phyloP scores from a whole-genome alignment of 2,888 invertebrate species.

The Calameuta pallipes region DNA sequence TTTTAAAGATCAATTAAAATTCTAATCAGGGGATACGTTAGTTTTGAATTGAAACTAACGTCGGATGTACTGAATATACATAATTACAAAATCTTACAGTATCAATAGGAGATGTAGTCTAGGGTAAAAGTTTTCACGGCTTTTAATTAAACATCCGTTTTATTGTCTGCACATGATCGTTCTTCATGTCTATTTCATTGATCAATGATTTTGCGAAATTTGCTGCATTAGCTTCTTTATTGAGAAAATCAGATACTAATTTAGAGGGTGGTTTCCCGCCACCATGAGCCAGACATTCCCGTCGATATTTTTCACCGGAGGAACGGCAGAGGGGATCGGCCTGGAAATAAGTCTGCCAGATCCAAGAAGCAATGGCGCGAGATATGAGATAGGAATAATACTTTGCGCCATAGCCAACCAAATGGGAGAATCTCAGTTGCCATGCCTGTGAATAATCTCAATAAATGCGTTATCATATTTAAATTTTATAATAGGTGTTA shows the following conservation, averaged over 20 bases:
- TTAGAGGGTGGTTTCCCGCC: conserved; percentile 86
- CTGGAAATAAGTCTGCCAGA: conserved; percentile 91
- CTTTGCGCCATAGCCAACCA: conserved; percentile 98
- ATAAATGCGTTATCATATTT: neutral
- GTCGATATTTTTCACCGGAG: conserved; percentile 84
- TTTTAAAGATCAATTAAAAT: too few relatives aligned
- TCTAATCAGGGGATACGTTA: too few relatives aligned
- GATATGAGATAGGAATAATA: conserved; percentile 98
- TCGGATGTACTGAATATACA: too few relatives aligned
- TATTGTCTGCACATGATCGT: conserved; percentile 64
- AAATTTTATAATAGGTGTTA: conserved; percentile 2
- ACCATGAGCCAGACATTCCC: conserved; percentile 84
- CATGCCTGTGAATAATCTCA: conserved; percentile 75
- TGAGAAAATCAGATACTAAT: conserved; percentile 83
- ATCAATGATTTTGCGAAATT: conserved; percentile 85
- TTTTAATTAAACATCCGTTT: conserved; percentile 27
- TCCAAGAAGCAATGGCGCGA: conserved; percentile 89
- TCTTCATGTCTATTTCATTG: conserved; percentile 77
- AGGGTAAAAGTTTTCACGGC: too few relatives aligned
- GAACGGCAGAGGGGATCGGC: conserved; percentile 79
- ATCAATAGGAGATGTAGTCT: too few relatives aligned
- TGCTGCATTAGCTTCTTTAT: conserved; percentile 79
- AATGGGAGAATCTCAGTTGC: conserved; percentile 95
- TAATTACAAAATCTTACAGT: too few relatives aligned
- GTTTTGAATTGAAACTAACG: too few relatives aligned